Evolutionary conservation across 2,797 vertebrate genomes (phyloP), one percentile per base, ranked within the genome.

Genomic region (Myiotriccus ornatus): DNA sequence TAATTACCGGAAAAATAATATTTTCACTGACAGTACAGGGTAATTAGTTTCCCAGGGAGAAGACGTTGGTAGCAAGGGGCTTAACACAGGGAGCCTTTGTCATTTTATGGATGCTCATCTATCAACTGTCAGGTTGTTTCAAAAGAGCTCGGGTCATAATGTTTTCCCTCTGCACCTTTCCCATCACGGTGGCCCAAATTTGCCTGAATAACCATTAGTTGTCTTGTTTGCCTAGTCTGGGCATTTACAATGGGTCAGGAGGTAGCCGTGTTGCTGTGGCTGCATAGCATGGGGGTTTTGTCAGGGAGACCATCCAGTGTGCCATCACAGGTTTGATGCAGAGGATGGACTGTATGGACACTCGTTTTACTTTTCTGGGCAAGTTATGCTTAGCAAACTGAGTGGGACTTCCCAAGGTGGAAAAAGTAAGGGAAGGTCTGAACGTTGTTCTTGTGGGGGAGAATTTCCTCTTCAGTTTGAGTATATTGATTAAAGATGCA

Each of bases 101-200:
- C 97, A 95, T 98, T 98, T 98, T 98, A 98, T 98, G 96, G 98
- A 97, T 93, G 94, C 97, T 98, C 98, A 98, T 99, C 98, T 97
- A 87, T 99, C 98, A 98, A 95, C 97, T 98, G 98, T 98, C 98
- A 98, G 95, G 71, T 80, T 90, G 93, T 98, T 98, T 98, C 98
- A 98, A 98, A 98, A 97, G 95, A 96, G 88, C 95, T 94, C 7
- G 44, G 70, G 95, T 97, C 95, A 96, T 97, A 96, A 97, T 98
- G 98, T 98, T 98, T 97, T 98, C 97, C 92, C 96, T 97, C 93
- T 97, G 97, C 95, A 98, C 98, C 97, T 98, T 98, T 98, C 98
- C 97, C 97, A 98, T 98, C 97, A 80, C n/a, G 96, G 97, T 98
- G 97, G 98, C 97, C 97, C 96, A 97, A 97, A 97, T 97, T 97